Evolutionary conservation across 2,113 vertebrate species (phyloP).

Genomic region (Vireo altiloquus): DNA sequence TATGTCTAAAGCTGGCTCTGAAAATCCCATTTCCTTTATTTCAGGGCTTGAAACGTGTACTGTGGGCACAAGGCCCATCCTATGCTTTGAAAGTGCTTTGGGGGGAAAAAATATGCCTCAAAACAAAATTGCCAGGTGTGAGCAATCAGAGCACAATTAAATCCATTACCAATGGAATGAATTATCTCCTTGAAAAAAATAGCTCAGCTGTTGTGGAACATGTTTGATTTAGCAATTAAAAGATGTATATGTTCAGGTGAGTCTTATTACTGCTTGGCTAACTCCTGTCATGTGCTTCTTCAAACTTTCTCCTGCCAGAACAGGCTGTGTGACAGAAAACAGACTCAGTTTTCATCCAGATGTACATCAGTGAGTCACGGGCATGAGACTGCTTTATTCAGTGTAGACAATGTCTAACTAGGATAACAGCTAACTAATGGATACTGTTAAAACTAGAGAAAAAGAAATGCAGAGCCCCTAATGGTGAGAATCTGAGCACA

Average conservation of each 20-base stretch:
- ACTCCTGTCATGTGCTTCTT: background rate
- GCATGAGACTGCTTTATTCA: background rate
- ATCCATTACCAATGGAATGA: conserved; percentile 14
- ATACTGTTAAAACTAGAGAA: background rate
- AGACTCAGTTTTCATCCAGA: background rate
- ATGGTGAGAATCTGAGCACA: background rate
- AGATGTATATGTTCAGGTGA: conserved; percentile 18
- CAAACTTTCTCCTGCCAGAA: background rate
- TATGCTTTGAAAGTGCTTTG: background rate
- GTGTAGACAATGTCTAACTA: background rate
- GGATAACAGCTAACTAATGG: background rate
- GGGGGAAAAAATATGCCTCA: background rate
- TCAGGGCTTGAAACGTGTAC: background rate
- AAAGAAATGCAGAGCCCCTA: background rate
- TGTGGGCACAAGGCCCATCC: background rate
- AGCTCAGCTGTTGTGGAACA: conserved; percentile 10
- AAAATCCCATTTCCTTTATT: background rate
- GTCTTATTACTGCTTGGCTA: background rate
- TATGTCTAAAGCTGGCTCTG: background rate
- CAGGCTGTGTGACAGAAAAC: background rate
- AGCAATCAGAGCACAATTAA: conserved; percentile 47
- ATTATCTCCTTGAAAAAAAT: background rate
- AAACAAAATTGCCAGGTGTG: conserved; percentile 29
- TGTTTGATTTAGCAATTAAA: conserved; percentile 11
- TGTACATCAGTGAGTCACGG: background rate